Conservation (phyloP, 2,113 vertebrate species). For the Geococcyx californianus region DNA sequence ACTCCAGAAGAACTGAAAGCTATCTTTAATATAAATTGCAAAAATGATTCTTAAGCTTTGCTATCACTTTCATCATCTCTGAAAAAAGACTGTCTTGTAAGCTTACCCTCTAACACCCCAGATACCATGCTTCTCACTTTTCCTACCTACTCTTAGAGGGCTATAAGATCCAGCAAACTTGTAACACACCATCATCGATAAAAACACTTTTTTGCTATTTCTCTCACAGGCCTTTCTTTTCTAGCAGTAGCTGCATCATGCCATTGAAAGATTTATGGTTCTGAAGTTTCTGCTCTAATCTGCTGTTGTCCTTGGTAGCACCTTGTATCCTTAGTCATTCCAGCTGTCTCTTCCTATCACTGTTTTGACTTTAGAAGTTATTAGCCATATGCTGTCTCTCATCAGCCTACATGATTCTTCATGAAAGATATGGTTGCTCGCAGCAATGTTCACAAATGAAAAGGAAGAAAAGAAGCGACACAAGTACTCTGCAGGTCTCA, state of each 20-base stretch:
- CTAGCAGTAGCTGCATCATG: neutral
- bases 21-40: neutral
- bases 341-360: neutral
- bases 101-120: neutral
- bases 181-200: neutral
- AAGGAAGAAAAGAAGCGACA: neutral
- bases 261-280: neutral
- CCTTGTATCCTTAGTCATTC: neutral
- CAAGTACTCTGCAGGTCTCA: neutral
- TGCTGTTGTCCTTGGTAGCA: neutral
- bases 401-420: neutral
- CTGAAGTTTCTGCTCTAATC: neutral
- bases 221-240: neutral
- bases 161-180: neutral
- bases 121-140: neutral
- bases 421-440: neutral
- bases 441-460: neutral
- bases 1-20: neutral
- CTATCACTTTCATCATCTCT: neutral
- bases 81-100: neutral
- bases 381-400: neutral
- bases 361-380: neutral
- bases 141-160: neutral
- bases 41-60: neutral
- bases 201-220: neutral